These are phyloP conservation scores for Strigamia transsilvanica DNA, from an alignment of 2,888 invertebrate species.

Conservation along the genomic window DNA sequence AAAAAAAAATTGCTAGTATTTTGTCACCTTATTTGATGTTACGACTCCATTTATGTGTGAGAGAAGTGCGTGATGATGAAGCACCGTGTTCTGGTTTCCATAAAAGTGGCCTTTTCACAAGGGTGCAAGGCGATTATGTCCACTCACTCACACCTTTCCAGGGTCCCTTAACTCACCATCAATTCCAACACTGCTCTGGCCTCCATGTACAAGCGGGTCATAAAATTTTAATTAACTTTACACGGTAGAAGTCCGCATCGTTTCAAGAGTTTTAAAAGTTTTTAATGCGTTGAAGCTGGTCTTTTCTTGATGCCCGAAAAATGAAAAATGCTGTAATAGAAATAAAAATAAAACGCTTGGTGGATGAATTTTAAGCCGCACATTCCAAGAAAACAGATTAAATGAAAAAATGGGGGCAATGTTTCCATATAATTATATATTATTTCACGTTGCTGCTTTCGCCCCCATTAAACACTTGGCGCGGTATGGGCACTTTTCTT, in stretches of 20 bases:
- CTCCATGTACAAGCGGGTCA: constrained; percentile 23
- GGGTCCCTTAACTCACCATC: constrained; percentile 38
- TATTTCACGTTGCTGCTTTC: constrained; percentile 1
- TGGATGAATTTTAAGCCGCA: constrained; percentile 9
- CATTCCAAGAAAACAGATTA: constrained; percentile 35
- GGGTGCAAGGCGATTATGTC: constrained; percentile 38
- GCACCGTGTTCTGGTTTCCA: constrained; percentile 33
- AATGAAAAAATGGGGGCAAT: background rate
- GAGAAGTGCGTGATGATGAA: constrained; percentile 41
- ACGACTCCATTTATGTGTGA: constrained; percentile 16
- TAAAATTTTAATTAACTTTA: constrained; percentile 44
- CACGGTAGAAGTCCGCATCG: constrained; percentile 24
- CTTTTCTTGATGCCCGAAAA: background rate
- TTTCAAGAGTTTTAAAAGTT: constrained; percentile 35
- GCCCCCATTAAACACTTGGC: constrained; percentile 20
- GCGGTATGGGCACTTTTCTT: background rate
- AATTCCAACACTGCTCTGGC: constrained; percentile 27
- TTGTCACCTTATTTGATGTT: constrained; percentile 40
- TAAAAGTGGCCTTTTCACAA: constrained; percentile 39
- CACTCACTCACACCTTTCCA: constrained; percentile 21
- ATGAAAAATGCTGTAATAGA: background rate
- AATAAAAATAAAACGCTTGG: constrained; percentile 7
- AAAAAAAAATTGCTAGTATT: constrained; percentile 5
- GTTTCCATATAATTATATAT: constrained; percentile 15
- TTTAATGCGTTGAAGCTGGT: constrained; percentile 20